Evolutionary conservation across 2,113 vertebrate genomes (phyloP).

Genomic region (Eupsittula cactorum): DNA sequence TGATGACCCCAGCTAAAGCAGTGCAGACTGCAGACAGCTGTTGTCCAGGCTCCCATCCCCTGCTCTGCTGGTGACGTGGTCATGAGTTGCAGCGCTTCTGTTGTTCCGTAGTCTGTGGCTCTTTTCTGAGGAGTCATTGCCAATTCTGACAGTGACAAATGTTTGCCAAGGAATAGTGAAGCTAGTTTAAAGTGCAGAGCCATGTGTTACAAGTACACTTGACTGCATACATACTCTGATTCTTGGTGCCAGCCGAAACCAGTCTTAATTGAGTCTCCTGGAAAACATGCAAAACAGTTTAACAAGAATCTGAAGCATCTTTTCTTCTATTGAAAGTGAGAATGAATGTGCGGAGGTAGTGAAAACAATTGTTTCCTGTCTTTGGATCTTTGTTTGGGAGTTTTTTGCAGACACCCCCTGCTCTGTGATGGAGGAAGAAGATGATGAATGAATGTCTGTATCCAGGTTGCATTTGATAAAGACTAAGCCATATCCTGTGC

Average conservation of each 20-base stretch:
- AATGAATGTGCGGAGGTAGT: conserved; percentile 3
- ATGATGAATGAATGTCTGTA: neutral
- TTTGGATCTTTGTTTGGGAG: neutral
- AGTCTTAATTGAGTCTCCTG: conserved; percentile 45
- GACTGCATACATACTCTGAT: neutral
- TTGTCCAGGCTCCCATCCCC: conserved; percentile 55
- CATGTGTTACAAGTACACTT: conserved; percentile 44
- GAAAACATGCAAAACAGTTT: conserved; percentile 45
- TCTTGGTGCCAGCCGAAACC: conserved; percentile 45
- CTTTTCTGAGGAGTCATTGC: conserved; percentile 48
- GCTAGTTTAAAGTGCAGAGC: conserved; percentile 59
- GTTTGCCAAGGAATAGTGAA: conserved; percentile 44
- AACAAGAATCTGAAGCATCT: conserved; percentile 18
- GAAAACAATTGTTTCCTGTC: conserved; percentile 1
- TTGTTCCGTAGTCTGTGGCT: neutral
- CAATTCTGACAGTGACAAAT: conserved; percentile 57
- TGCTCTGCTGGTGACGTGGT: conserved; percentile 41
- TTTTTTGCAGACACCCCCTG: neutral
- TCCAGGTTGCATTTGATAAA: neutral
- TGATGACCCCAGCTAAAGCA: conserved; percentile 54
- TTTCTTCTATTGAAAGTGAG: conserved; percentile 45
- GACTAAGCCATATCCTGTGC: neutral
- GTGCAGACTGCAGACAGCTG: conserved; percentile 61
- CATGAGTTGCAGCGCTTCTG: conserved; percentile 36
- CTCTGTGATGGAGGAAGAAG: neutral